A percentile compares a stretch with the other conserved stretches of the same genome.
Evolutionary conservation across 2,797 vertebrate species (phyloP).

Genomic region (Megalops cyprinoides): DNA sequence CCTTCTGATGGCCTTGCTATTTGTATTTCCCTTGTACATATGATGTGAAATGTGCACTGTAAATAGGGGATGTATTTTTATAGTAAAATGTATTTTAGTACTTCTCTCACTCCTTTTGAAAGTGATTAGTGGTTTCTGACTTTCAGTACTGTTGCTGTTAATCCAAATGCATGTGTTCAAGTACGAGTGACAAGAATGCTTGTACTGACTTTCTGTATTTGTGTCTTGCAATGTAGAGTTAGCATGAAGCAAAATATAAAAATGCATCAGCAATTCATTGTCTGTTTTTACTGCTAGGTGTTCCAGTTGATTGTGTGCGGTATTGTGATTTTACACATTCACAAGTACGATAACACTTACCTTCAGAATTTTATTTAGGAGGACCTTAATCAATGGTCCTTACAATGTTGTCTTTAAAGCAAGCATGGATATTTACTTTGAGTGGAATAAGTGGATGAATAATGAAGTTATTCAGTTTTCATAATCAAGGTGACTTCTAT

Average conservation of each 20-base stretch:
- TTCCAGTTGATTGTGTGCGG: too few relatives aligned
- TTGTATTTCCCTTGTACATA: too few relatives aligned
- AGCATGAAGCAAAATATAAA: conserved; percentile 76
- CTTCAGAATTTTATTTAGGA: too few relatives aligned
- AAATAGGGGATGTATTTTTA: conserved; percentile 73
- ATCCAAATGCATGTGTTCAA: conserved; percentile 67
- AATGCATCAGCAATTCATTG: conserved; percentile 68
- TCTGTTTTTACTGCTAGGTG: not conserved
- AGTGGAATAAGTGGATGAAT: too few relatives aligned
- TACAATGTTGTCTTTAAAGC: too few relatives aligned
- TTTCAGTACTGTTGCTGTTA: conserved; percentile 62
- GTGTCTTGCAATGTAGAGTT: conserved; percentile 72
- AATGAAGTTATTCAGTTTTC: too few relatives aligned
- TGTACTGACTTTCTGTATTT: conserved; percentile 35
- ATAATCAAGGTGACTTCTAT: too few relatives aligned
- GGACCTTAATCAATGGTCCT: too few relatives aligned
- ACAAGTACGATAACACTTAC: too few relatives aligned
- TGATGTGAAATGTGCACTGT: conserved; percentile 53
- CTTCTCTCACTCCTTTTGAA: conserved; percentile 5
- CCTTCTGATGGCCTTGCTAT: too few relatives aligned
- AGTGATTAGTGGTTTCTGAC: conserved; percentile 48
- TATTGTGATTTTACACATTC: too few relatives aligned
- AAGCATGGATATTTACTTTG: too few relatives aligned
- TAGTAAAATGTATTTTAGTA: conserved; percentile 53
- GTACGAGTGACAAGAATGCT: conserved; percentile 51